Base-by-base conservation (phyloP, 2,113 vertebrate genomes). In the Aptenodytes forsteri region DNA sequence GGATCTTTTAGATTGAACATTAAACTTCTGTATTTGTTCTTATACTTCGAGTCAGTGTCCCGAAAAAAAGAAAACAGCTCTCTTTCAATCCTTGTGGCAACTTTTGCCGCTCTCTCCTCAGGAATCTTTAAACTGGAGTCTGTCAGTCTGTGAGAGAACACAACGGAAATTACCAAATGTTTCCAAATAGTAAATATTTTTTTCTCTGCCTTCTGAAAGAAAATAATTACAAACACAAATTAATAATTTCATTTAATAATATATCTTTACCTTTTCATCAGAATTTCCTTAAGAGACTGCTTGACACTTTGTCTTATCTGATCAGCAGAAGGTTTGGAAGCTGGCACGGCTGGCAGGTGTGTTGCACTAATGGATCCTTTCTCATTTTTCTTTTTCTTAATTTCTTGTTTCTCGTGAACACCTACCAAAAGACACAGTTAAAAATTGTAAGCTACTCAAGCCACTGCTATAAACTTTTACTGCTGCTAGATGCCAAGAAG, bases 1-100 rank as follows among this genome's bases (percentile, higher is more conserved):
- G 99, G 98, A 96, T 99, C 99, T 98, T 99, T 99, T 42, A 99
- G 98, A 98, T 99, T 99, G 96, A 99, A 99, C 98, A 99, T 99
- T 97, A 99, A 97, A 97, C 99, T 99, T 98, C 99, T 98, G 81
- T 99, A 99, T 96, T 99, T 99, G 98, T 99, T 99, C 98, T 99
- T 99, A 95, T 99, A 99, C 94, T 99, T 99, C 23, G 99, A 98
- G 59, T 99, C 99, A 19, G 99, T 99, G 95, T 99, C 99, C 92
- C 99, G 99, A 96, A 99, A 99, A 95, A 99, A 99, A 89, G 99
- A 99, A 97, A 99, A 99, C 30, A 99, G 98, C 83, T 99, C 99
- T 97, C 98, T 98, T 97, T 99, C 99, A 17, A 99, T 99, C 96
- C 98, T 99, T 95, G 98, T 99, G 82, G 99, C 99, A 97, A 99